Evolutionary conservation across 2,888 invertebrate species (phyloP).

Genomic region (Netelia melanura): DNA sequence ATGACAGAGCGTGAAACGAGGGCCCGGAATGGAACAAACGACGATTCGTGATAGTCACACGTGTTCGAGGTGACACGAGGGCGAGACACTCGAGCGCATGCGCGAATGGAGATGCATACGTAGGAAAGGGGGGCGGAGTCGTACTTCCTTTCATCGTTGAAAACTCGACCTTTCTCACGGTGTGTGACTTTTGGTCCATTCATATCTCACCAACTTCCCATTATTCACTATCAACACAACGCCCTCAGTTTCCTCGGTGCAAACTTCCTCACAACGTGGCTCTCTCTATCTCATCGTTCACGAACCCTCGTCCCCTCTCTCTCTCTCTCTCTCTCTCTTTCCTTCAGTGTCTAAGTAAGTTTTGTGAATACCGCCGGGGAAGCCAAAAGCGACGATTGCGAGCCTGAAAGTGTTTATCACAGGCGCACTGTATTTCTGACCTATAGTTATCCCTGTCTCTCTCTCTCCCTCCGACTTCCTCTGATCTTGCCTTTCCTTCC

Average conservation of each 20-base stretch:
- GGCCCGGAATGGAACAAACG: neutral
- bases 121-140: too few relatives aligned
- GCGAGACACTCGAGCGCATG: neutral
- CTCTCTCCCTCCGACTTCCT: neutral
- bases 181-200: neutral
- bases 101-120: too few relatives aligned
- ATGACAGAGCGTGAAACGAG: too few relatives aligned
- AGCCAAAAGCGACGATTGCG: constrained; percentile 58
- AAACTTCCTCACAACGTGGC: constrained; percentile 26
- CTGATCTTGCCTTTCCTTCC: constrained; percentile 53
- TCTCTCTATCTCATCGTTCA: constrained; percentile 1
- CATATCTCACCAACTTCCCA: constrained; percentile 3
- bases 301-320: neutral
- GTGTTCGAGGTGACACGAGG: neutral
- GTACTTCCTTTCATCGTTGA: neutral
- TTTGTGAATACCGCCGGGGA: constrained; percentile 76
- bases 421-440: constrained; percentile 76
- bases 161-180: neutral
- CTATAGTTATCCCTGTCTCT: constrained; percentile 21
- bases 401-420: constrained; percentile 70
- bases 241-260: constrained; percentile 19
- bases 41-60: neutral
- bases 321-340: neutral
- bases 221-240: neutral
- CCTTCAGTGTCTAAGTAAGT: constrained; percentile 74